Base-by-base conservation (phyloP, 2,797 vertebrate genomes). In the Rhabdomys pumilio region DNA sequence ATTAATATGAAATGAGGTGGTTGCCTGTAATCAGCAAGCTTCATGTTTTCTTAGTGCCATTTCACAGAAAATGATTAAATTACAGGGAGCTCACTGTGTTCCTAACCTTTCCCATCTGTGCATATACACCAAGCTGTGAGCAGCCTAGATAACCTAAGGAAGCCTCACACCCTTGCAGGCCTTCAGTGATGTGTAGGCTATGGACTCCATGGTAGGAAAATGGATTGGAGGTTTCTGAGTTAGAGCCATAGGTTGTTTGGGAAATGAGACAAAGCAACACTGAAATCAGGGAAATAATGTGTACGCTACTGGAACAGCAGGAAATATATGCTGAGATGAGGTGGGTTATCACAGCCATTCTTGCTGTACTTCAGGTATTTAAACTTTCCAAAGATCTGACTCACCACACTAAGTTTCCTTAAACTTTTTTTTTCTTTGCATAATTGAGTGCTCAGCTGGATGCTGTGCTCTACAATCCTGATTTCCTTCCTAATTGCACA, bases 401-500 rank as follows among this genome's bases (percentile, higher is more conserved):
- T 92, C 76, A 92, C 76, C 34, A 88, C 20, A 69, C 65, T 12
- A 96, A 86, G 67, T 95, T 97, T 96, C 84, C 96, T 96, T 76
- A 72, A 94, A 91, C 41, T 67, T 90, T 90, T 93, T 93, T 97
- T 95, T 97, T 98, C 94, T 72, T 38, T 97, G 80, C 94, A 95
- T 95, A 98, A 98, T 95, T 96, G 97, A 97, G 89, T 96, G 93
- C 98, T 98, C 97, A 97, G 96, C 95, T 98, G 98, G 85, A 61
- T n/a, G 6, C 96, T 97, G 94, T 98, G 95, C 79, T 97, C 89
- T 85, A 55, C 87, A 94, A 97, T 87, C 86, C 96, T 95, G 93
- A 97, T 97, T 98, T 98, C 93, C 96, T 97, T 98, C 98, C 96
- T 98, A 98, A 98, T 98, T 98, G 96, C 96, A 96, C 93, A 97